phyloP scores from a whole-genome alignment of 1,140 invertebrate genomes.

The Medauroidea extradentata region DNA sequence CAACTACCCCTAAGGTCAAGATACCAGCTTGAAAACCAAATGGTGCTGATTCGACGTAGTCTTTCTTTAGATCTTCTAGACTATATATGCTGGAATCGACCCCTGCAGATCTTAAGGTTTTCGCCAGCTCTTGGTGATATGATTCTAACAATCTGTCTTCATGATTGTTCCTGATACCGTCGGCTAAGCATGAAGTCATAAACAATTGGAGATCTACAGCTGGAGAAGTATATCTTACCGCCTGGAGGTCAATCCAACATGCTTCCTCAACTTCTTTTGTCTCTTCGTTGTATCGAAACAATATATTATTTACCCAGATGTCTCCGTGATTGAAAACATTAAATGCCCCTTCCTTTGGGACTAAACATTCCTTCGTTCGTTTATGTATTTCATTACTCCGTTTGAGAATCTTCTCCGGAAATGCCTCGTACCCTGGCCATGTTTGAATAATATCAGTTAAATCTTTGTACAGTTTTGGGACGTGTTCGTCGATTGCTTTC shows the following conservation, averaged over 20 bases:
- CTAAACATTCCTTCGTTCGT: neutral
- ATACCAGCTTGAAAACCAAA: slow-evolving; percentile 34
- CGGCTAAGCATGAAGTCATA: slow-evolving; percentile 48
- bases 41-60: slow-evolving; percentile 28
- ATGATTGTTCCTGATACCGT: slow-evolving; percentile 36
- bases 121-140: slow-evolving; percentile 35
- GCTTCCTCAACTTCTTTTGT: slow-evolving; percentile 21
- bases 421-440: slow-evolving; percentile 4
- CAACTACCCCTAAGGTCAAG: slow-evolving; percentile 29
- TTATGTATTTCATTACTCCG: neutral
- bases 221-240: slow-evolving; percentile 44
- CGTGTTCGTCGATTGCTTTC: no score
- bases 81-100: slow-evolving; percentile 42
- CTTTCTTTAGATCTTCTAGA: slow-evolving; percentile 35
- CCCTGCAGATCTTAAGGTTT: slow-evolving; percentile 37
- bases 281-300: slow-evolving; percentile 38
- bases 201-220: slow-evolving; percentile 54
- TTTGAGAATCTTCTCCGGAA: neutral
- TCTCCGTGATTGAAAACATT: slow-evolving; percentile 48
- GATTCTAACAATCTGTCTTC: slow-evolving; percentile 41
- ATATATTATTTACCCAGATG: slow-evolving; percentile 52
- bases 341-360: neutral
- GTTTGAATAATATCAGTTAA: neutral
- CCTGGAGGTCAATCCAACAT: slow-evolving; percentile 41
- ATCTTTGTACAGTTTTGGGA: neutral